Percentiles rank a stretch among this genome's conserved stretches.
These are phyloP conservation scores for Rhinoderma darwinii DNA, from an alignment of 2,113 vertebrate species.

Conservation along the genomic window DNA sequence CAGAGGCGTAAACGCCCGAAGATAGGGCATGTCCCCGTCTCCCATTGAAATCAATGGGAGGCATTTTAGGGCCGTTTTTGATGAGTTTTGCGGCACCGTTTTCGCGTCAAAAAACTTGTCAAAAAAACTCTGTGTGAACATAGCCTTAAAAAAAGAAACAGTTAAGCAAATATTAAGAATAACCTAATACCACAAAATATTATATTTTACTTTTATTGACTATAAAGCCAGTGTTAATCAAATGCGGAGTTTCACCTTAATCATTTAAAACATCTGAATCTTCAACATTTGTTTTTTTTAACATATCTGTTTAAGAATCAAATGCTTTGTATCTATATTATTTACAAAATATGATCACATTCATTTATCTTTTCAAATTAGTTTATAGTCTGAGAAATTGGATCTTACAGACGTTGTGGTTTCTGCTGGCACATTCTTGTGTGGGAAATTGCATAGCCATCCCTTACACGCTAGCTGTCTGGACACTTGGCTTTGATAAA, in stretches of 20 bases:
- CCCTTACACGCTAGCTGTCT: neutral
- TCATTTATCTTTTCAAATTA: neutral
- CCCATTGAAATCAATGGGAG: too few species aligned
- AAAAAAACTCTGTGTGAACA: too few species aligned
- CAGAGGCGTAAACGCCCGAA: too few species aligned
- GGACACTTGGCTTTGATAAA: neutral
- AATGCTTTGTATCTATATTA: neutral
- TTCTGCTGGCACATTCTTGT: neutral
- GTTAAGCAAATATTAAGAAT: too few species aligned
- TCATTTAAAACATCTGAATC: neutral
- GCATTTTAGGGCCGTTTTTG: too few species aligned
- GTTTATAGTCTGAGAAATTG: neutral
- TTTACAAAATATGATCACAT: neutral
- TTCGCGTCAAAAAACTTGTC: too few species aligned
- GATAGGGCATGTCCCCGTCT: too few species aligned
- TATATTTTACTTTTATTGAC: too few species aligned
- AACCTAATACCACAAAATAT: too few species aligned
- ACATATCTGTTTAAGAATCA: neutral
- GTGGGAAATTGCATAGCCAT: neutral
- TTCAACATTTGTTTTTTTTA: neutral
- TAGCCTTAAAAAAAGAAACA: too few species aligned
- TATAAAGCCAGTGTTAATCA: neutral
- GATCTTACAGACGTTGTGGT: neutral
- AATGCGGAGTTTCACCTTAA: neutral
- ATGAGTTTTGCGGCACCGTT: too few species aligned